Conservation (phyloP, 2,888 invertebrate species). For the Anthrax anthrax region DNA sequence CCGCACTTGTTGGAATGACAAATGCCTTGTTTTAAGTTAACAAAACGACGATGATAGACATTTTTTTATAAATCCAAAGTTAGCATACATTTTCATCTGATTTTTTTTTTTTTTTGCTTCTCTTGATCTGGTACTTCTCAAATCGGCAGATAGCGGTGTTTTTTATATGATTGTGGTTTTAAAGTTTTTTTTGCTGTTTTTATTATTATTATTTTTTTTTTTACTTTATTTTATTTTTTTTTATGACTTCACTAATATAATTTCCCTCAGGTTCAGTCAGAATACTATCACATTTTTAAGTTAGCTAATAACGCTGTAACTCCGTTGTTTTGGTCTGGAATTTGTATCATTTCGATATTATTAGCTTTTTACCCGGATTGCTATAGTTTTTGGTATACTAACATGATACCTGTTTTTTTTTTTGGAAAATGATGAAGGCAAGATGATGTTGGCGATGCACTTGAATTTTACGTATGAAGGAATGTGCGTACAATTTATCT, state of each 20-base stretch:
- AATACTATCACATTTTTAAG: too few species aligned
- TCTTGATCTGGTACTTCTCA: too few species aligned
- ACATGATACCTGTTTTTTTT: neutral
- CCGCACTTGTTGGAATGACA: conserved; percentile 7
- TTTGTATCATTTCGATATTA: too few species aligned
- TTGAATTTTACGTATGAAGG: too few species aligned
- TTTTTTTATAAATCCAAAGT: neutral
- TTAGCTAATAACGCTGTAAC: neutral
- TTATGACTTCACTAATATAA: too few species aligned
- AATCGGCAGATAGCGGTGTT: conserved; percentile 2
- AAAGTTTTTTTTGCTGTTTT: neutral
- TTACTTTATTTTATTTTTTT: too few species aligned
- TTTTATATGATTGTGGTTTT: conserved; percentile 6
- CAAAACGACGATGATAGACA: neutral
- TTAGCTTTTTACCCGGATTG: neutral
- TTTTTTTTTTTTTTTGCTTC: too few species aligned
- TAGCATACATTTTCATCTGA: too few species aligned
- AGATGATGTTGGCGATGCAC: neutral
- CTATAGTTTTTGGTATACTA: neutral
- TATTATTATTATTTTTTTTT: too few species aligned
- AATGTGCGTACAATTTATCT: too few species aligned
- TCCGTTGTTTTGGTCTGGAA: neutral
- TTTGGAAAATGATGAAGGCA: neutral
- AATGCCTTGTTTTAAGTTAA: neutral
- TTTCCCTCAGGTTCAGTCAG: too few species aligned